These are phyloP conservation scores for Cuniculus paca DNA, from an alignment of 2,797 vertebrate species.

Conservation along the genomic window DNA sequence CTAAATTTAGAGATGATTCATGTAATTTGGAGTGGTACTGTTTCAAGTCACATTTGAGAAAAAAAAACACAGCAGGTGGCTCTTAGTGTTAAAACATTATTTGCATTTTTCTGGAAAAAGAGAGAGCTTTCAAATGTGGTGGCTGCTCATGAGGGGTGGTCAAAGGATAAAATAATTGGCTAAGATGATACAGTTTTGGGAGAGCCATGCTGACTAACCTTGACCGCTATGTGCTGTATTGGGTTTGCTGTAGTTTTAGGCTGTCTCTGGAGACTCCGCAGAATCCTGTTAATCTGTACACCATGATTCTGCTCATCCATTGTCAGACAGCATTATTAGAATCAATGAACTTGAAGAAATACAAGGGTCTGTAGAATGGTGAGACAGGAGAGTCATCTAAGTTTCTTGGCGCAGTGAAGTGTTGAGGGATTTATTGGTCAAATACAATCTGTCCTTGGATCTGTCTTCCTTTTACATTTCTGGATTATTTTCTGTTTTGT, in stretches of 20 bases:
- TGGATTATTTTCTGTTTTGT: background rate
- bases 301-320: background rate
- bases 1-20: constrained; percentile 81
- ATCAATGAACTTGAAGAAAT: background rate
- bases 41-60: constrained; percentile 67
- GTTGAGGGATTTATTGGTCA: background rate
- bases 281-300: background rate
- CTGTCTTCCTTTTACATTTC: background rate
- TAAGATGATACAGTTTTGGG: background rate
- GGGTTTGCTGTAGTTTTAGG: background rate
- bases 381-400: background rate
- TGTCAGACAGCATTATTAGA: background rate
- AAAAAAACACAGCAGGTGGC: constrained; percentile 66
- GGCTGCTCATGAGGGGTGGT: background rate
- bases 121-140: background rate
- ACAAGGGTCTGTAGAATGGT: background rate
- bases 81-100: constrained; percentile 44
- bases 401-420: background rate
- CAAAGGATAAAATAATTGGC: rapidly evolving
- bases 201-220: background rate
- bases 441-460: background rate
- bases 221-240: rapidly evolving
- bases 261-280: background rate
- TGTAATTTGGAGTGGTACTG: constrained; percentile 56
- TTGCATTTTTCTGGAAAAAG: constrained; percentile 62